These are phyloP conservation scores for Gnathonemus longibarbis DNA, from an alignment of 2,113 vertebrate genomes.

Conservation along the genomic window DNA sequence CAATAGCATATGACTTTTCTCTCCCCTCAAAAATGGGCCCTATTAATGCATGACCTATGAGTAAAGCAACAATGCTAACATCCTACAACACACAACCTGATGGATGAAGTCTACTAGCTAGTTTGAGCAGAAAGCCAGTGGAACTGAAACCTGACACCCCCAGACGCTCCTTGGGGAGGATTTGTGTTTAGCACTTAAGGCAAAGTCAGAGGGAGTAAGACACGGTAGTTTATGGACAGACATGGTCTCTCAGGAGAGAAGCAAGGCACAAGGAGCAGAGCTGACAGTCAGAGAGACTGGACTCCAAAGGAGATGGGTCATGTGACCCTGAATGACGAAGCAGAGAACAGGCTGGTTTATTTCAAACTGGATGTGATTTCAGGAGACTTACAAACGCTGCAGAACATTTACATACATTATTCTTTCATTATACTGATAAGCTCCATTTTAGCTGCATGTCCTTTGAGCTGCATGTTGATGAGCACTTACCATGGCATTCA, in stretches of 20 bases:
- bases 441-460: not conserved
- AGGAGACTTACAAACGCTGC: not conserved
- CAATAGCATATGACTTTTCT: not conserved
- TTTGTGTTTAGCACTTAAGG: not conserved
- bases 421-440: not conserved
- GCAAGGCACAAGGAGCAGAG: not conserved
- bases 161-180: not conserved
- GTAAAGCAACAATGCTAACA: not conserved
- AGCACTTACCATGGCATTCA: not conserved
- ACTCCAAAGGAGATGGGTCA: not conserved
- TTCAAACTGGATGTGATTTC: not conserved
- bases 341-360: not conserved
- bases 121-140: not conserved
- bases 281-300: not conserved
- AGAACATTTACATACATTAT: not conserved
- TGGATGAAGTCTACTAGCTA: not conserved
- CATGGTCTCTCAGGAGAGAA: not conserved
- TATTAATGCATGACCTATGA: not conserved
- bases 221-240: not conserved
- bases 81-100: not conserved
- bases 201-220: not conserved
- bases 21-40: not conserved
- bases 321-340: not conserved
- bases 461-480: not conserved
- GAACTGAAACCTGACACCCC: not conserved